phyloP scores from a whole-genome alignment of 2,888 invertebrate species.

The Spisula solida region DNA sequence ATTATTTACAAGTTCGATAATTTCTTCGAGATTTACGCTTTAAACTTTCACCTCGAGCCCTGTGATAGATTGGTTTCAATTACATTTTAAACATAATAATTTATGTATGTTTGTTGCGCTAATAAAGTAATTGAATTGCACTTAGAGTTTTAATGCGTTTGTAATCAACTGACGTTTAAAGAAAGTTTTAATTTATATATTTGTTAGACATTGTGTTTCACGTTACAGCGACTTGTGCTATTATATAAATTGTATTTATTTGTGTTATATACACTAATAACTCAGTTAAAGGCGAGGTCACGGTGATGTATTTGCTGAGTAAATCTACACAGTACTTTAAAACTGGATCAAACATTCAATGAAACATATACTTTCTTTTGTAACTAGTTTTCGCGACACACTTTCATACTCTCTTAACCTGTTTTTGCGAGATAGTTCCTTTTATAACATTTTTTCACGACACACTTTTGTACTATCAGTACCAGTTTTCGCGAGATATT shows the following conservation, averaged over 20 bases:
- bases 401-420: background rate
- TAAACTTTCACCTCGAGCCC: constrained; percentile 5
- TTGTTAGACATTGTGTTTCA: background rate
- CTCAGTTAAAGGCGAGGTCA: background rate
- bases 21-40: constrained; percentile 24
- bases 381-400: background rate
- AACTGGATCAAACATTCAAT: background rate
- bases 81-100: background rate
- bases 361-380: background rate
- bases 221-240: background rate
- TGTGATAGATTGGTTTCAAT: constrained; percentile 4
- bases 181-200: background rate
- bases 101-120: constrained; percentile 22
- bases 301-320: background rate
- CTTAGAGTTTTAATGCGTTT: background rate
- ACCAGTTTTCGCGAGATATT: too few relatives aligned
- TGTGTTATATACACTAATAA: background rate
- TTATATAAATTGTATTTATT: background rate
- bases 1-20: constrained; percentile 33
- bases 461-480: too few relatives aligned
- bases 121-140: constrained; percentile 17
- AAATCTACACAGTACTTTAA: background rate
- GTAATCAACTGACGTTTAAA: background rate
- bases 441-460: too few relatives aligned
- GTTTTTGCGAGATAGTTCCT: too few relatives aligned